A percentile compares a stretch with the other conserved stretches of the same genome.
Conservation (phyloP, 2,797 vertebrate genomes). For the Chelon labrosus region DNA sequence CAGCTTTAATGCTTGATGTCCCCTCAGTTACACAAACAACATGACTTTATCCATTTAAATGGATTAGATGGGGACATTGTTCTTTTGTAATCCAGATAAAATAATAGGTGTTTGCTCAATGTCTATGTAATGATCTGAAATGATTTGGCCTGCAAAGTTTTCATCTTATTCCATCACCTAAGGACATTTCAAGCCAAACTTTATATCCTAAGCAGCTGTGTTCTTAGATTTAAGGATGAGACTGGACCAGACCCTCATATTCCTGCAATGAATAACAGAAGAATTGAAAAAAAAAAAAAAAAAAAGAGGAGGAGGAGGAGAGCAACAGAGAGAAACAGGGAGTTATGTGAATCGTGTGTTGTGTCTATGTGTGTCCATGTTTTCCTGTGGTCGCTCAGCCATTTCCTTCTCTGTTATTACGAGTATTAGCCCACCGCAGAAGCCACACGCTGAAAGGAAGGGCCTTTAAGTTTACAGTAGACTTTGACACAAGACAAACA, state of each 20-base stretch:
- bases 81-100: slow-evolving; percentile 58
- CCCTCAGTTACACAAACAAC: slow-evolving; percentile 51
- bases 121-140: slow-evolving; percentile 2
- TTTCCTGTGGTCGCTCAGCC: slow-evolving; percentile 47
- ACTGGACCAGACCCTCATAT: slow-evolving; percentile 22
- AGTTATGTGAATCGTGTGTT: slow-evolving; percentile 26
- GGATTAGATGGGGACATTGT: slow-evolving; percentile 54
- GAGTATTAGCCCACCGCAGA: slow-evolving; percentile 45
- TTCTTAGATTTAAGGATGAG: slow-evolving; percentile 48
- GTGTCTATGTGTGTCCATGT: slow-evolving; percentile 19
- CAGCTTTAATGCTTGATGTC: slow-evolving; percentile 58
- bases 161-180: slow-evolving; percentile 14
- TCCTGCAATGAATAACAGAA: slow-evolving; percentile 22
- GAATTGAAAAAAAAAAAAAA: not conserved
- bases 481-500: slow-evolving; percentile 45
- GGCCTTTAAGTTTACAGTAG: slow-evolving; percentile 37
- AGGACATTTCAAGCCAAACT: slow-evolving; percentile 13
- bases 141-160: slow-evolving; percentile 31
- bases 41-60: slow-evolving; percentile 49
- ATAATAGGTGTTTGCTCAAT: slow-evolving; percentile 40
- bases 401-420: slow-evolving; percentile 52
- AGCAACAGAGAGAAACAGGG: slow-evolving; percentile 10
- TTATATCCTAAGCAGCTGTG: slow-evolving; percentile 30
- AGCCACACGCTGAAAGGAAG: slow-evolving; percentile 42
- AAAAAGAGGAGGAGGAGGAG: not conserved